phyloP scores from a whole-genome alignment of 1,140 invertebrate genomes.

The Aphelinus certus region DNA sequence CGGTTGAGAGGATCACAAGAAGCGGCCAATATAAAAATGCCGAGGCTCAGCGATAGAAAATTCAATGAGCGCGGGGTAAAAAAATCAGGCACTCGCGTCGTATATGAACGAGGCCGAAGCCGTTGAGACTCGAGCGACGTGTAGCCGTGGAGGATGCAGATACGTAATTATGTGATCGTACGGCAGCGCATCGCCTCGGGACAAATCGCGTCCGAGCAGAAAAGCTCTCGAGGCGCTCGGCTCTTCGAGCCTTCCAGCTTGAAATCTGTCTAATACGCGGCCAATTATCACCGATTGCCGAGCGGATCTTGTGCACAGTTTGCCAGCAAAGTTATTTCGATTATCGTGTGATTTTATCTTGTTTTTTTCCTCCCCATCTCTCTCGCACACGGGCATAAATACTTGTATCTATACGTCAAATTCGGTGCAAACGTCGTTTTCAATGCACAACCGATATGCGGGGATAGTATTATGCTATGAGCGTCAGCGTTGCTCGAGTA shows the following conservation, averaged over 20 bases:
- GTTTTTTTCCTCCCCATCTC: not conserved
- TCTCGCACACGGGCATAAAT: not conserved
- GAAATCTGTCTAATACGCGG: conserved; percentile 19
- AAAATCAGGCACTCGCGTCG: too few relatives aligned
- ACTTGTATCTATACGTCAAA: too few relatives aligned
- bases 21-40: too few relatives aligned
- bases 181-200: too few relatives aligned
- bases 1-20: too few relatives aligned
- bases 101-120: too few relatives aligned
- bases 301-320: conserved; percentile 26
- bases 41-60: not conserved
- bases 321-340: not conserved
- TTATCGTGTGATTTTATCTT: not conserved
- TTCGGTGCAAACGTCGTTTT: too few relatives aligned
- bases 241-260: not conserved
- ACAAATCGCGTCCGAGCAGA: not conserved
- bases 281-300: conserved; percentile 7
- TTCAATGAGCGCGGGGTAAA: not conserved
- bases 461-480: too few relatives aligned
- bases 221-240: not conserved
- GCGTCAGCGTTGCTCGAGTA: too few relatives aligned
- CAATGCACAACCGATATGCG: too few relatives aligned
- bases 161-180: not conserved
- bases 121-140: too few relatives aligned
- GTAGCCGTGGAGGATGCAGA: not conserved